Conservation (phyloP, 1,140 invertebrate genomes). For the Brachystomella parvula region DNA sequence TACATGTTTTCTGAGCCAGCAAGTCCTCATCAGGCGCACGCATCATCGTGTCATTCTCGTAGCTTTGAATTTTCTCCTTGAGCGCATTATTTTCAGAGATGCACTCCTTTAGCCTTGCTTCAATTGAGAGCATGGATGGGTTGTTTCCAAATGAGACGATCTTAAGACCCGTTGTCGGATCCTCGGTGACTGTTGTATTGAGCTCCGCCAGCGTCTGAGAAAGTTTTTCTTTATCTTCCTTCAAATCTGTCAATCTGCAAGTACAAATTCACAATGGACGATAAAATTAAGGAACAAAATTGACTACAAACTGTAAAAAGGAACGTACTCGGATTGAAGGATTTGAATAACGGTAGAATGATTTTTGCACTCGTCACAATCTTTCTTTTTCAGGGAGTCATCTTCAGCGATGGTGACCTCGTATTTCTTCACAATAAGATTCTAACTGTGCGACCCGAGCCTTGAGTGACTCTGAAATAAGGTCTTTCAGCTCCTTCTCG, state of each 20-base stretch:
- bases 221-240: slow-evolving; percentile 7
- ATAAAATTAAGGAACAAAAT: neutral
- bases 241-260: slow-evolving; percentile 15
- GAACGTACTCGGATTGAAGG: slow-evolving; percentile 22
- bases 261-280: neutral
- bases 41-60: slow-evolving; percentile 13
- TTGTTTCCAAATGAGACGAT: slow-evolving; percentile 34
- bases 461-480: slow-evolving; percentile 21
- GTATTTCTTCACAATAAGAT: slow-evolving; percentile 22
- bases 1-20: slow-evolving; percentile 24
- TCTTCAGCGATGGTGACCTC: slow-evolving; percentile 29
- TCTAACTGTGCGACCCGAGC: slow-evolving; percentile 27
- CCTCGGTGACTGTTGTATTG: neutral
- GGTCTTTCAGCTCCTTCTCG: slow-evolving; percentile 31
- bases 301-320: neutral
- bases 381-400: slow-evolving; percentile 10
- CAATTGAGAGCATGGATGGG: slow-evolving; percentile 29
- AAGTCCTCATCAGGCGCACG: neutral
- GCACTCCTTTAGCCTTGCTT: slow-evolving; percentile 25
- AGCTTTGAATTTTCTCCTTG: slow-evolving; percentile 20
- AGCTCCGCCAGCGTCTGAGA: neutral
- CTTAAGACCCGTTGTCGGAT: slow-evolving; percentile 25
- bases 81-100: slow-evolving; percentile 27
- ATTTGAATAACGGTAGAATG: slow-evolving; percentile 4
- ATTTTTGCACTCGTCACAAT: slow-evolving; percentile 28